A percentile compares a stretch with the other conserved stretches of the same genome.
Evolutionary conservation across 2,113 vertebrate genomes (phyloP).

Genomic region (Brienomyrus longianalis): DNA sequence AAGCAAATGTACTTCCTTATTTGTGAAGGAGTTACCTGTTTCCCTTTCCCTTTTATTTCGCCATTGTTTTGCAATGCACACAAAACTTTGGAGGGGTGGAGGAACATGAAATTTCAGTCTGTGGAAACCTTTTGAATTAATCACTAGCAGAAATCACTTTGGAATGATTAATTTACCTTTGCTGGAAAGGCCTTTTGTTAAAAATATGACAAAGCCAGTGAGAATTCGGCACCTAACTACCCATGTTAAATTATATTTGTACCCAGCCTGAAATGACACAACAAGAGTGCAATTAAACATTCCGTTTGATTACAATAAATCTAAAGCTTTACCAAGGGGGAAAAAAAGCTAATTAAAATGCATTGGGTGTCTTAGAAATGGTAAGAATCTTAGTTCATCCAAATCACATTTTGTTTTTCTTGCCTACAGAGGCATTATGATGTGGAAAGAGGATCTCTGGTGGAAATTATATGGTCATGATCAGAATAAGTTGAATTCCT

Average conservation of each 20-base stretch:
- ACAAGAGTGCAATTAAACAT: background rate
- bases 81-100: background rate
- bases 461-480: background rate
- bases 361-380: conserved; percentile 1
- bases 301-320: background rate
- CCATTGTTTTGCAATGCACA: background rate
- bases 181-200: background rate
- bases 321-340: background rate
- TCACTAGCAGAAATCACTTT: background rate
- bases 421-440: background rate
- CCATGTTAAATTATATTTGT: background rate
- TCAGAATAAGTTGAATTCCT: background rate
- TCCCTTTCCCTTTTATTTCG: background rate
- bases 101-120: background rate
- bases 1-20: background rate
- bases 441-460: background rate
- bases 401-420: conserved; percentile 2
- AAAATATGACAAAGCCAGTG: background rate
- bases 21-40: background rate
- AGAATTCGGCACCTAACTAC: background rate
- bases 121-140: conserved; percentile 13
- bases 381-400: background rate
- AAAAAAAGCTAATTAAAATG: background rate
- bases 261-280: background rate
- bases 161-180: conserved; percentile 2